Evolutionary conservation across 2,113 vertebrate genomes (phyloP).

Genomic region (Sinocyclocheilus anshuiensis): DNA sequence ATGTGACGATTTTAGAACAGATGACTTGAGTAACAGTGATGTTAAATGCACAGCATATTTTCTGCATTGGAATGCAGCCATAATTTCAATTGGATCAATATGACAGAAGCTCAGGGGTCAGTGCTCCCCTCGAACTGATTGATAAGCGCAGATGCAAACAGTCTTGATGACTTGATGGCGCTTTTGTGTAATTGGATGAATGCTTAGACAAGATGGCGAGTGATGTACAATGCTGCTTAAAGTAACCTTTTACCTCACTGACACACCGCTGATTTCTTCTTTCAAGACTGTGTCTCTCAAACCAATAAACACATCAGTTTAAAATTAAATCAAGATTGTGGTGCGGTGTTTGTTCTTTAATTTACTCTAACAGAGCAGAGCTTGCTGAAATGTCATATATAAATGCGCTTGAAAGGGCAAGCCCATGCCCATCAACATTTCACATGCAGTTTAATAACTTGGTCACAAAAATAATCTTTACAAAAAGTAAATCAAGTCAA

Average conservation of each 20-base stretch:
- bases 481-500: background rate
- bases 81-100: background rate
- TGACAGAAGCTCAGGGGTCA: background rate
- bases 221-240: background rate
- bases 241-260: background rate
- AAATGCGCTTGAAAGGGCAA: too few species aligned
- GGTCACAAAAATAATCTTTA: too few species aligned
- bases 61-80: background rate
- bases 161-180: background rate
- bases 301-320: background rate
- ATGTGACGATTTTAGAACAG: background rate
- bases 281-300: background rate
- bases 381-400: too few species aligned
- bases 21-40: background rate
- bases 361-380: too few species aligned
- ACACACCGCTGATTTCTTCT: background rate
- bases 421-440: too few species aligned
- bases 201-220: background rate
- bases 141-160: background rate
- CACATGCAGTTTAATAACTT: too few species aligned
- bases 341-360: too few species aligned
- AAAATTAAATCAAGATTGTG: too few species aligned
- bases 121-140: background rate
- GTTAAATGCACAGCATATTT: background rate
- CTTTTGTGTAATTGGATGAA: conserved; percentile 7